Percentiles rank a stretch among this genome's conserved stretches.
Evolutionary conservation across 2,113 vertebrate genomes (phyloP).

Genomic region (Leiothrix lutea): DNA sequence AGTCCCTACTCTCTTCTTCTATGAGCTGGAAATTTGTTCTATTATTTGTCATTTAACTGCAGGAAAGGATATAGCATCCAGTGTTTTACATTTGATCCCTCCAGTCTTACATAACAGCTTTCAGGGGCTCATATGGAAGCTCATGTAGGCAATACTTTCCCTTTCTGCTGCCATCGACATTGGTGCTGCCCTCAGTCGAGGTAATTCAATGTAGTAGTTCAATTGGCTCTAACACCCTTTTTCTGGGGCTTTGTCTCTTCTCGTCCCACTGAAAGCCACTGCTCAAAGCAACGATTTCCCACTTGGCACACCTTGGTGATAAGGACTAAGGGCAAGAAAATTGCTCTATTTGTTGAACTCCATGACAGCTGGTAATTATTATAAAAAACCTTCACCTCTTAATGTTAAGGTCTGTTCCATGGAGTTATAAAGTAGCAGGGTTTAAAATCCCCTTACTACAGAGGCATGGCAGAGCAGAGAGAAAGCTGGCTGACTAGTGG

Average conservation of each 20-base stretch:
- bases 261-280: not conserved
- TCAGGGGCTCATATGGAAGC: not conserved
- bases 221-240: not conserved
- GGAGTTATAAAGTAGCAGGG: not conserved
- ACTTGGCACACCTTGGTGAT: not conserved
- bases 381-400: conserved; percentile 3
- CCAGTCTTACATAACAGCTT: not conserved
- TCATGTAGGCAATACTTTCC: not conserved
- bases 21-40: not conserved
- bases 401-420: not conserved
- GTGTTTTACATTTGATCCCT: not conserved
- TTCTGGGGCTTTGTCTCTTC: not conserved
- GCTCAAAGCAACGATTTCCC: not conserved
- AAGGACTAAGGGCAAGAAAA: not conserved
- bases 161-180: not conserved
- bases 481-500: not conserved
- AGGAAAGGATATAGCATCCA: not conserved
- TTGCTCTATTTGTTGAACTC: conserved; percentile 11
- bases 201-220: not conserved
- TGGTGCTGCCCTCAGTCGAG: not conserved
- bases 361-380: not conserved
- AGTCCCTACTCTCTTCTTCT: not conserved
- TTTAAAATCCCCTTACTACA: conserved; percentile 5
- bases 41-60: not conserved
- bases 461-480: not conserved